Evolutionary conservation across 2,888 invertebrate species (phyloP), one percentile per base, ranked within the genome.

Genomic region (Drosophila fungiperda): DNA sequence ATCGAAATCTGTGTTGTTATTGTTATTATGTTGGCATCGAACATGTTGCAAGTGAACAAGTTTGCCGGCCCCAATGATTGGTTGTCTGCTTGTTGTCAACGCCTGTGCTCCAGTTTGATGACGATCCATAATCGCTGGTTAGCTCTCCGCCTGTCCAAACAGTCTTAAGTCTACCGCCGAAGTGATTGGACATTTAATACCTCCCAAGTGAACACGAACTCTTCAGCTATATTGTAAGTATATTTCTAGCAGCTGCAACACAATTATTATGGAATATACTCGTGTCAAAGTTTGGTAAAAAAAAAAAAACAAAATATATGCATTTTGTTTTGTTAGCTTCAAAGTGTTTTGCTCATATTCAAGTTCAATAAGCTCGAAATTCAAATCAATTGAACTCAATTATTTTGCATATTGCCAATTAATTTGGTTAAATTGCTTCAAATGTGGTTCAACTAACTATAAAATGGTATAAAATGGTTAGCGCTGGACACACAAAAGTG

Each of bases 371-470:
- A 66, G 72, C 72, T 45, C 23, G 54, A 48, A 63, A 50, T 58
- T 26, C 38, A 42, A 77, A 76, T 82, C 80, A 89, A 89, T 89
- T 87, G 83, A 83, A 80, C 71, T 71, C 32, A 74, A 86, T 84
- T 78, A 35, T 9, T 29, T 42, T 33, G 49, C 40, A 50, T 57
- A 64, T 63, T 68, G 74, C 8, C 73, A 69, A 73, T 73, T 71
- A n/a, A 64, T 67, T 67, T 69, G 29, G 38, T 36, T 62, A 64
- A 61, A 57, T 79, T 63, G 45, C 11, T 38, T n/a, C 20, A 49
- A 49, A 33, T 76, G 23, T 38, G 5, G 26, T 49, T 23, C 17
- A 40, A 35, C 42, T 36, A 36, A 32, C 45, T 38, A 29, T 64
- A 38, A 69, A 69, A 36, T 40, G 45, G 12, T 38, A 33, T 69